phyloP scores from a whole-genome alignment of 2,888 invertebrate species.

The Habroteleia sp. region DNA sequence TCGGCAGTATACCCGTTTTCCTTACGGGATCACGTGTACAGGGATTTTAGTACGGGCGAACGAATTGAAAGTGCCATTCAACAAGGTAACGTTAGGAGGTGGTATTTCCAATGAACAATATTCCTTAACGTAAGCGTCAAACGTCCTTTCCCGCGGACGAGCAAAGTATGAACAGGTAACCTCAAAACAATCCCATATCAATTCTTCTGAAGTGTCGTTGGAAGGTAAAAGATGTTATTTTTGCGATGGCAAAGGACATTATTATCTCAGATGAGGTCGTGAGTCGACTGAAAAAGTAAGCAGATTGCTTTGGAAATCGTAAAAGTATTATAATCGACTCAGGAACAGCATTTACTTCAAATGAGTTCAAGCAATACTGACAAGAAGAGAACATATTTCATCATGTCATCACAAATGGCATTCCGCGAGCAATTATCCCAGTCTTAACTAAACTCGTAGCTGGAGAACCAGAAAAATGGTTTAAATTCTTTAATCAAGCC shows the following conservation, averaged over 20 bases:
- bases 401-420: not conserved
- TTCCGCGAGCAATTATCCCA: slow-evolving; percentile 65
- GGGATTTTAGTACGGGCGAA: not conserved
- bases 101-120: not conserved
- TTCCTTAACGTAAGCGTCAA: slow-evolving; percentile 1
- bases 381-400: not conserved
- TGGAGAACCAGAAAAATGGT: slow-evolving; percentile 72
- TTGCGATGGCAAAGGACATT: not conserved
- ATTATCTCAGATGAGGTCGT: slow-evolving; percentile 69
- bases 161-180: not conserved
- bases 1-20: too few relatives aligned
- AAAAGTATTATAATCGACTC: slow-evolving; percentile 59
- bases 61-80: not conserved
- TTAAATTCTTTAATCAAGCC: slow-evolving; percentile 65
- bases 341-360: slow-evolving; percentile 71
- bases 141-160: not conserved
- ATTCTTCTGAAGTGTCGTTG: not conserved
- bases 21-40: not conserved
- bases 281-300: slow-evolving; percentile 69
- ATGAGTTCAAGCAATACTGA: slow-evolving; percentile 29
- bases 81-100: not conserved
- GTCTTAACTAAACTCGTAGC: slow-evolving; percentile 73
- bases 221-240: slow-evolving; percentile 1
- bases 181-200: slow-evolving; percentile 1
- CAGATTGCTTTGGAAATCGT: slow-evolving; percentile 74